These are phyloP conservation scores for Apis florea DNA, from an alignment of 1,140 invertebrate species.

Conservation along the genomic window DNA sequence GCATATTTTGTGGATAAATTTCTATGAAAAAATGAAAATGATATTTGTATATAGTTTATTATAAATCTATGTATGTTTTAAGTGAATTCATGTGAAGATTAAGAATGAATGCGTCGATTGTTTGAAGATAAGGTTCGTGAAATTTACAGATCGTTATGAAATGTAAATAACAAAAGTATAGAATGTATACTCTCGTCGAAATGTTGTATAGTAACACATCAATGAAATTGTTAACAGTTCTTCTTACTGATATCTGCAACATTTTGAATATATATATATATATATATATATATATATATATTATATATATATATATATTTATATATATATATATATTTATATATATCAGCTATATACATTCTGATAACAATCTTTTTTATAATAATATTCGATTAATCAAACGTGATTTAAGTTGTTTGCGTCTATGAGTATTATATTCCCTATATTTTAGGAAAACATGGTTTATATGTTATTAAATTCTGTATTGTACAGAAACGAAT, in stretches of 20 bases:
- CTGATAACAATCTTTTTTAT: conserved; percentile 14
- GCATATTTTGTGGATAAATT: conserved; percentile 51
- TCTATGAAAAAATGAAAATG: conserved; percentile 40
- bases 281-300: no score
- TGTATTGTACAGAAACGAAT: conserved; percentile 6
- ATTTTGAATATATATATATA: conserved; percentile 1
- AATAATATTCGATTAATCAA: conserved; percentile 22
- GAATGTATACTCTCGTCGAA: conserved; percentile 45
- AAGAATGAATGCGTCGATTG: conserved; percentile 45
- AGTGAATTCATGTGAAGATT: conserved; percentile 44
- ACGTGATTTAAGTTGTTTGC: conserved; percentile 12
- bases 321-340: no score
- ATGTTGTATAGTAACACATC: conserved; percentile 43
- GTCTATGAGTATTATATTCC: neutral
- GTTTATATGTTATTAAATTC: conserved; percentile 33
- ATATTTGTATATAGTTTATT: conserved; percentile 55
- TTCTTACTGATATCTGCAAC: conserved; percentile 23
- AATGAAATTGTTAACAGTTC: conserved; percentile 30
- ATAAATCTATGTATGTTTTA: conserved; percentile 47
- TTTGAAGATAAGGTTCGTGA: conserved; percentile 40
- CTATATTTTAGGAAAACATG: neutral
- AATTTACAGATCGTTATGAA: conserved; percentile 47
- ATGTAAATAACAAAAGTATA: conserved; percentile 60
- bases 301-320: no score
- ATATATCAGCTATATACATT: neutral